Conservation (phyloP, 2,888 invertebrate genomes). For the Hirtodrosophila duncani region DNA sequence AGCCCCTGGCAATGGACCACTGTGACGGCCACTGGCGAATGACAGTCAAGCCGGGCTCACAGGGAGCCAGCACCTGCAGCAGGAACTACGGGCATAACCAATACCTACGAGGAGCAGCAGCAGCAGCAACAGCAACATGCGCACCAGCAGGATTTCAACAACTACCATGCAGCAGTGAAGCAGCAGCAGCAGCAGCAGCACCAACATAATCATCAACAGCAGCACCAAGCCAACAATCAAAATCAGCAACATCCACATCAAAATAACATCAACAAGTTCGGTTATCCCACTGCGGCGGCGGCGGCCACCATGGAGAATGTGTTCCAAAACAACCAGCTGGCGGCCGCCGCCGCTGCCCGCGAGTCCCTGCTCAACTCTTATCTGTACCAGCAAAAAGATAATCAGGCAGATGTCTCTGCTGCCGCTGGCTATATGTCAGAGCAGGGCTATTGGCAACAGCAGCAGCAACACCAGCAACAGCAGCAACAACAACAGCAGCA, state of each 20-base stretch:
- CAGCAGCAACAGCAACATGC: slow-evolving; percentile 34
- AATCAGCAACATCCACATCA: slow-evolving; percentile 38
- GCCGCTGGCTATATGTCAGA: slow-evolving; percentile 50
- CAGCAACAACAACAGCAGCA: slow-evolving; percentile 44
- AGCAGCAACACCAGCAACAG: slow-evolving; percentile 53
- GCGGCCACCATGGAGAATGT: slow-evolving; percentile 57
- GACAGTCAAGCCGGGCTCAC: slow-evolving; percentile 79
- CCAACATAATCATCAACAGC: slow-evolving; percentile 40
- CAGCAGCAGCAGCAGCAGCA: slow-evolving; percentile 36
- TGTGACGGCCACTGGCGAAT: slow-evolving; percentile 81
- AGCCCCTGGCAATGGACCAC: slow-evolving; percentile 82
- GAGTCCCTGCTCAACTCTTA: slow-evolving; percentile 55
- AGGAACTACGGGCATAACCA: slow-evolving; percentile 37
- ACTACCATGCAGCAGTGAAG: slow-evolving; percentile 37
- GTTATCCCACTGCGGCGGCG: slow-evolving; percentile 43
- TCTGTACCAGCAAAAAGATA: slow-evolving; percentile 54
- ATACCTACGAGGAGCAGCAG: slow-evolving; percentile 39
- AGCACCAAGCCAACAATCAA: slow-evolving; percentile 48
- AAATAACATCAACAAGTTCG: slow-evolving; percentile 48
- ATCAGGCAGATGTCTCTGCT: slow-evolving; percentile 9
- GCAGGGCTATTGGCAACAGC: slow-evolving; percentile 61
- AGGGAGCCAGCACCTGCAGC: slow-evolving; percentile 75
- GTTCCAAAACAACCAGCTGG: slow-evolving; percentile 58
- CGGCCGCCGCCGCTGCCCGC: slow-evolving; percentile 36
- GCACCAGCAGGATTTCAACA: slow-evolving; percentile 48